phyloP scores from a whole-genome alignment of 2,888 invertebrate genomes.

The Caenorhabditis sp. region DNA sequence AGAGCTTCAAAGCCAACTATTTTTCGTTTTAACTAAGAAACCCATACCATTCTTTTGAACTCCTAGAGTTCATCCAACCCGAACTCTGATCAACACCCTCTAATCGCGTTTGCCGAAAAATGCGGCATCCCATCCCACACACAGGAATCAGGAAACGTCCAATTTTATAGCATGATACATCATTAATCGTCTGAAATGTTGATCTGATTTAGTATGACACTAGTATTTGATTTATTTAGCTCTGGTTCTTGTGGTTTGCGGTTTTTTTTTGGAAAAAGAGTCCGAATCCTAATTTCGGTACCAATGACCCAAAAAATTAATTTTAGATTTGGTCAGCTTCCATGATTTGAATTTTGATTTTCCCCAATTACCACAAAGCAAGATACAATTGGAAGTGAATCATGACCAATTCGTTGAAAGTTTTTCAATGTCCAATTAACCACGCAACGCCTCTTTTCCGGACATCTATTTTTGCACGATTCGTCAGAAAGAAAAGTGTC shows the following conservation, averaged over 20 bases:
- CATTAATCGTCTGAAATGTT: conserved; percentile 1
- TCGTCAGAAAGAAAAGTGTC: not conserved
- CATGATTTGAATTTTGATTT: conserved; percentile 19
- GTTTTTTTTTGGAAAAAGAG: not conserved
- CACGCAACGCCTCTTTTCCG: conserved; percentile 46
- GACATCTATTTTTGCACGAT: conserved; percentile 49
- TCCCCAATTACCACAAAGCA: conserved; percentile 11
- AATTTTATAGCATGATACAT: not conserved
- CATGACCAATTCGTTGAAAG: conserved; percentile 24
- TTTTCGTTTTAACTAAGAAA: too few species aligned
- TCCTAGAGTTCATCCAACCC: too few species aligned
- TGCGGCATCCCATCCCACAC: conserved; percentile 26
- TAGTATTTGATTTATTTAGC: conserved; percentile 29
- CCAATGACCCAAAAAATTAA: not conserved
- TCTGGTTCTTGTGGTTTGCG: not conserved
- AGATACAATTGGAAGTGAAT: conserved; percentile 34
- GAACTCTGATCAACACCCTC: not conserved
- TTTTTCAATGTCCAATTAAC: conserved; percentile 43
- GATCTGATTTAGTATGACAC: conserved; percentile 22
- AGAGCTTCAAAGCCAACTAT: too few species aligned
- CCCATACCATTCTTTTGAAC: too few species aligned
- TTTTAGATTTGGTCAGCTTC: not conserved
- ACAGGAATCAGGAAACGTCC: not conserved
- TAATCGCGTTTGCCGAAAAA: conserved; percentile 44
- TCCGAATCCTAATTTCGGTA: too few species aligned